phyloP scores from a whole-genome alignment of 2,888 invertebrate species.

The Halictus ligatus region DNA sequence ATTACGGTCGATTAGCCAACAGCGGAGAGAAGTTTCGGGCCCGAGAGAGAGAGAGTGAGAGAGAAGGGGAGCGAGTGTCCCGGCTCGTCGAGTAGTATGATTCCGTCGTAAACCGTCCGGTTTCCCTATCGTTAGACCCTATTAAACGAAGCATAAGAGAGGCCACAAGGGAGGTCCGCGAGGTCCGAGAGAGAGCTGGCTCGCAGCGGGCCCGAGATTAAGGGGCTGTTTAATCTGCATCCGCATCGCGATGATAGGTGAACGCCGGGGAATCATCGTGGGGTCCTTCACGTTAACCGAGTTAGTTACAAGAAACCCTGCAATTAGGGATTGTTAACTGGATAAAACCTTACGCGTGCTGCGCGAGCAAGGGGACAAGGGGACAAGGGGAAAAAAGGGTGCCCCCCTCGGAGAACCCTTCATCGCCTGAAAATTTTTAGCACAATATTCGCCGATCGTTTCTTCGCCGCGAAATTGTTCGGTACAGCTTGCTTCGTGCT shows the following conservation, averaged over 20 bases:
- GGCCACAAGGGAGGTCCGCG: conserved; percentile 46
- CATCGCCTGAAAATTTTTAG: not conserved
- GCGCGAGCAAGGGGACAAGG: conserved; percentile 45
- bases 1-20: conserved; percentile 34
- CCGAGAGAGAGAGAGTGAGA: not conserved
- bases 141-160: conserved; percentile 41
- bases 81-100: conserved; percentile 6
- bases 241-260: conserved; percentile 74
- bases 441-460: not conserved
- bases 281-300: conserved; percentile 73
- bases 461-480: no score
- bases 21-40: not conserved
- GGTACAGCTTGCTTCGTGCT: not conserved
- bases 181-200: conserved; percentile 28
- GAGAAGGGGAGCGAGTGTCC: not conserved
- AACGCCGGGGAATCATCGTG: conserved; percentile 57
- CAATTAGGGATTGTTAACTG: conserved; percentile 79
- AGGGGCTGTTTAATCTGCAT: conserved; percentile 74
- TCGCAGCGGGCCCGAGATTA: conserved; percentile 48
- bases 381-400: conserved; percentile 32
- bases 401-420: not conserved
- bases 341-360: conserved; percentile 74
- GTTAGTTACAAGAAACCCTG: conserved; percentile 75
- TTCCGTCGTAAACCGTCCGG: conserved; percentile 44
- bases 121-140: conserved; percentile 58